Evolutionary conservation across 2,797 vertebrate genomes (phyloP), one percentile per base, ranked within the genome.

Genomic region (Xiphophorus birchmanni): DNA sequence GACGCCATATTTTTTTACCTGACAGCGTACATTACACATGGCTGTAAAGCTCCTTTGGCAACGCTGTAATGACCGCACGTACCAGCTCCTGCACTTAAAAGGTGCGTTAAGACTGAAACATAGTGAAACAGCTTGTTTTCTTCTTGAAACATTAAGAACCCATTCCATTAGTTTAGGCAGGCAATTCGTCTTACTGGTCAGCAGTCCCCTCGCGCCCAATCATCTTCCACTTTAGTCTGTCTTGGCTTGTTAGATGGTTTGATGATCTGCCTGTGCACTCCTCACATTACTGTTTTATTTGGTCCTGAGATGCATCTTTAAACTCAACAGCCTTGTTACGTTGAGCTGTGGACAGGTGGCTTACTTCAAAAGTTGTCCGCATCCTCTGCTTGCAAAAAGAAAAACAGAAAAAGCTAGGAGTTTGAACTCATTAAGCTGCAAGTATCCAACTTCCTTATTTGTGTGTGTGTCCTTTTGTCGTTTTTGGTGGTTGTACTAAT

Each of bases 201-300:
- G 32, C 1, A 6, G 73, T 74, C 47, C 47, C 17, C 15, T 74
- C 5, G 63, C 18, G 10, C 65, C 65, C 65, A 42, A 69, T 69
- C 37, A 69, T 42, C 21, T 26, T 42, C 37, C 40, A 11, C 65
- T 69, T 69, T 42, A 42, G 10, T 12, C 21, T 69, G 65, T 42
- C 65, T 69, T 21, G 1, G 21, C 37, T 69, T 69, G 37, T 69
- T 42, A 42, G 65, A 69, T 69, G 65, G 65, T 69, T 42, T 69
- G 65, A 69, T 42, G 65, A 69, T 69, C 65, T 42, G 37, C 65
- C 65, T 26, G 21, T 42, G 65, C 37, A 6, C 18, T 42, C 21
- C 65, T 69, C 37, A 69, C 65, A 42, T 42, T 13, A 69, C 37
- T 42, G 21, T 69, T 69, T 69, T 42, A 69, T 69, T 42, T 69